Evolutionary conservation across 2,888 invertebrate genomes (phyloP), one percentile per base, ranked within the genome.

Genomic region (Drosophila meridiana): DNA sequence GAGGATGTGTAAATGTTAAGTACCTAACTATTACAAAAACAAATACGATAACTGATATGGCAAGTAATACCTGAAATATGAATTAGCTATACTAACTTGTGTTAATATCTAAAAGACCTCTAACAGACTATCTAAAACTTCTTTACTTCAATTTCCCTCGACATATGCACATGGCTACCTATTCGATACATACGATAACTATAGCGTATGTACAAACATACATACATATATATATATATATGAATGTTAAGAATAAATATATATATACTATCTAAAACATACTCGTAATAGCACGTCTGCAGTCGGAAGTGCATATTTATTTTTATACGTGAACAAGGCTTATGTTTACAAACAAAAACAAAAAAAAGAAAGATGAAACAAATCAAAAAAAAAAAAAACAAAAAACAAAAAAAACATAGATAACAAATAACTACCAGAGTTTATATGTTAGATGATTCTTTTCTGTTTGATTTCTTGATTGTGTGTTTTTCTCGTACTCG

Each of bases 151-250:
- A 70, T 81, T 72, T 78, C 67, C 87, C 67, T 73, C 73, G 40
- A 79, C 45, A 62, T 69, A 76, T 69, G 89, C 84, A 87, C 84
- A 87, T 75, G 78, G 88, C 86, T 88, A 88, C 84, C 89, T 81
- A 86, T n/a, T 68, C 72, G 60, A 64, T 57, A 52, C 56, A 67
- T 65, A 69, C 55, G 14, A 58, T 56, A 30, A n/a, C n/a, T 55
- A 48, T 68, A 52, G 9, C 30, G 50, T 59, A 30, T 69, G 32
- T 50, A 47, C 47, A 45, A 20, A 70, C 45, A n/a, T 56, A 43
- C 13, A 43, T 55, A 74, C 52, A 30, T 59, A 53, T 56, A 65
- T 65, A 26, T 50, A 30, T 64, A 48, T 63, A 61, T 65, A 36
- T 32, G 50, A 64, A 61, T 63, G 57, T 68, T 76, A 76, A 73